Conservation (phyloP, 2,113 vertebrate genomes). For the Tenrec ecaudatus region DNA sequence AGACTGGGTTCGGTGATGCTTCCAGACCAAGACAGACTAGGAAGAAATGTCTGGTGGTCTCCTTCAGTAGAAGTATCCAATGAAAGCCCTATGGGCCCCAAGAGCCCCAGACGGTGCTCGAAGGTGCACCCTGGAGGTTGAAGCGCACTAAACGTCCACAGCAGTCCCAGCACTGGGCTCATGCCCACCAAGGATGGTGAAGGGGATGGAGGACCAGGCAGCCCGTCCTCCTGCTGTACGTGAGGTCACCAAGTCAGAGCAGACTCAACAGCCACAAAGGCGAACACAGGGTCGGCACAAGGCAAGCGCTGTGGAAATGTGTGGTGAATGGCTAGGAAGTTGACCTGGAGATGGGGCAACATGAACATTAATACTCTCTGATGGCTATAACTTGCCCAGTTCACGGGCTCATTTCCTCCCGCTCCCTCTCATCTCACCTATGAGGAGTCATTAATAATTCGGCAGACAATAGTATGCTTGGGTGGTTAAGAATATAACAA, state of each 20-base stretch:
- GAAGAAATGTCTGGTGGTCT: neutral
- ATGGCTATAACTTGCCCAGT: conserved; percentile 58
- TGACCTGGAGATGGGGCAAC: conserved; percentile 27
- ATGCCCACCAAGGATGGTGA: neutral
- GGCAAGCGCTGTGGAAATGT: neutral
- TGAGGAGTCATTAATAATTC: conserved; percentile 79
- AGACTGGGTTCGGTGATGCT: neutral
- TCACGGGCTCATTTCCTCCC: neutral
- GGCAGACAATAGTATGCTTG: conserved; percentile 68
- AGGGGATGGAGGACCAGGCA: neutral
- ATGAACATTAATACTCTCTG: conserved; percentile 38
- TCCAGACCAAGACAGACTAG: neutral
- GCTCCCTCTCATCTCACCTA: neutral
- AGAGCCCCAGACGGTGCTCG: neutral
- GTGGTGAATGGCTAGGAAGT: neutral
- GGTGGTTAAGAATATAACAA: conserved; percentile 77
- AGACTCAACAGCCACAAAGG: neutral
- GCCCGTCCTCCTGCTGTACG: neutral
- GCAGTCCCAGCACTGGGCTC: neutral
- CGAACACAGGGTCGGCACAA: neutral
- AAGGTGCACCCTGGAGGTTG: neutral
- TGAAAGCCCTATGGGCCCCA: neutral
- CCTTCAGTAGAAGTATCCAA: neutral
- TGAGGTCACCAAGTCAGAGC: neutral
- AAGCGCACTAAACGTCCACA: neutral